Conservation (phyloP, 2,113 vertebrate genomes). For the Chaetops frenatus region DNA sequence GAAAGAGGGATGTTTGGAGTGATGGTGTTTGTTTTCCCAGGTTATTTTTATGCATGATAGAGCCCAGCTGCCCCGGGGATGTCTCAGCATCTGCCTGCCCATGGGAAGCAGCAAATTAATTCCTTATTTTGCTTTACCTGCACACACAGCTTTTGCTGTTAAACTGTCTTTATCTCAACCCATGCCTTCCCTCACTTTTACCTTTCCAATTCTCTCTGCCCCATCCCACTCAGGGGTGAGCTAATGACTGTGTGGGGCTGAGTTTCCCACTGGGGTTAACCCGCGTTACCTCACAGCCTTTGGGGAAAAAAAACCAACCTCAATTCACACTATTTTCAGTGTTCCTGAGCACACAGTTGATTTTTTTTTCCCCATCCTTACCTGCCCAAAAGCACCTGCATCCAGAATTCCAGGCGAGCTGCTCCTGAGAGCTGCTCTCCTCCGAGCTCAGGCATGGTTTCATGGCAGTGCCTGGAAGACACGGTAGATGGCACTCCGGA, state of each 20-base stretch:
- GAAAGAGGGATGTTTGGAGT: fast-evolving
- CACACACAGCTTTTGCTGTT: not conserved
- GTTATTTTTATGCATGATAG: fast-evolving
- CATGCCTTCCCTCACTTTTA: not conserved
- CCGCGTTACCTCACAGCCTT: not conserved
- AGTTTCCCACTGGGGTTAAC: not conserved
- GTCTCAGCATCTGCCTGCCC: not conserved
- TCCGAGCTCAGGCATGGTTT: not conserved
- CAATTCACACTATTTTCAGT: not conserved
- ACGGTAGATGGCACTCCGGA: conserved; percentile 56
- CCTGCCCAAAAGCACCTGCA: fast-evolving
- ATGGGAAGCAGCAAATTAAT: not conserved
- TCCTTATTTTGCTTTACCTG: not conserved
- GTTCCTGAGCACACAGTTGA: not conserved
- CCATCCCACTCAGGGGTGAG: fast-evolving
- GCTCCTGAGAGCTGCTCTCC: not conserved
- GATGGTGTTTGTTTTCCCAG: not conserved
- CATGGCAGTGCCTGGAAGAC: not conserved
- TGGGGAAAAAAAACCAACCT: not conserved
- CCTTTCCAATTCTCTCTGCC: not conserved
- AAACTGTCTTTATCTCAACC: not conserved
- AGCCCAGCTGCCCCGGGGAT: not conserved
- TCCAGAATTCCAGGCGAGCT: not conserved
- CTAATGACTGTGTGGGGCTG: fast-evolving
- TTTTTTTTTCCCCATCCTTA: not conserved